Evolutionary conservation across 92 coral and sea anemone genomes (phyloP), one percentile per base, ranked within the genome.

Genomic region (Paragorgia papillata): DNA sequence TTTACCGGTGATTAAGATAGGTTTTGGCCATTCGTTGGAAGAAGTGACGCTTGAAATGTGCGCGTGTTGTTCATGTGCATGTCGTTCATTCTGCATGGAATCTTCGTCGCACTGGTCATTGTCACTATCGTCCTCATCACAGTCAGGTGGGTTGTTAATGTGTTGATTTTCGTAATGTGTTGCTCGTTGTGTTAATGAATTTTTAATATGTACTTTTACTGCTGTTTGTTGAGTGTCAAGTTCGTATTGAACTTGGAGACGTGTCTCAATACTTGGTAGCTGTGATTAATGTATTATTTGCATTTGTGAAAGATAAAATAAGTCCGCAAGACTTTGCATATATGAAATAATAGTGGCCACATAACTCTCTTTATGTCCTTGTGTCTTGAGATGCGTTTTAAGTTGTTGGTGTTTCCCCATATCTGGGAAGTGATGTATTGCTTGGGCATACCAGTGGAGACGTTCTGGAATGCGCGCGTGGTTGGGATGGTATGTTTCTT

Each of bases 251-350:
- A 15, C n/a, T 46, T 46, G 14, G n/a, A 2, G 7, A 46, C n/a
- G 53, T 46, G 53, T 9, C 53, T 7, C 14, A 7, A 7, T 2
- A 2, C 14, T 46, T 46, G 7, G 53, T 46, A 46, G n/a, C 15
- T 46, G 53, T 6, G 14, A 6, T 2, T 2, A 9, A 46, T 46
- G 7, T 7, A 33, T 63, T 24, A 63, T 63, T 9, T 63, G 12
- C 69, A 63, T 63, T 30, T 63, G 69, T 31, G 69, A 10, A 9
- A 63, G 48, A 33, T 63, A 39, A 35, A 63, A 63, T 9, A 63
- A 21, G 20, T 63, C 69, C 10, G 43, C 22, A 10, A 63, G 25
- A 15, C 44, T 35, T 35, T 31, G 69, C 13, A 63, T 28, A 37
- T 37, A 37, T 31, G 69, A 31, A 18, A 30, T 31, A 10, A 63